Conservation (phyloP, 2,113 vertebrate species). For the Cercocebus atys region DNA sequence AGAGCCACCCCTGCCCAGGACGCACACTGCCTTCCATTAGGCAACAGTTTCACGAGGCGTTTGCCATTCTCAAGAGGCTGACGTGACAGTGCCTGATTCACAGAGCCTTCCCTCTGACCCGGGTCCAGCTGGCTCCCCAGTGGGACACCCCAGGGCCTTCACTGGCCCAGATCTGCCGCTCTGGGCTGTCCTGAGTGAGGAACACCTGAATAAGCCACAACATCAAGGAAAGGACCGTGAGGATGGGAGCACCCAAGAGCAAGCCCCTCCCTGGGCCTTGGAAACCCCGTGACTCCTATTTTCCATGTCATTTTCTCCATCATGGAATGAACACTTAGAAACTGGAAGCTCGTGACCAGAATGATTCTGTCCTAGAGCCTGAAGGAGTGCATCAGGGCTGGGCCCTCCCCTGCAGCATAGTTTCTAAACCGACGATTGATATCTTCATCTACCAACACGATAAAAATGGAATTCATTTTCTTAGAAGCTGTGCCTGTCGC, state of each 20-base stretch:
- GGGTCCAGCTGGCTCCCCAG: background rate
- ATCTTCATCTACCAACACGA: background rate
- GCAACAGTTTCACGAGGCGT: conserved; percentile 82
- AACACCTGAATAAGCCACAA: background rate
- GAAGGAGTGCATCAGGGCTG: background rate
- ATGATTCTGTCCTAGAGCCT: background rate
- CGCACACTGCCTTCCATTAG: conserved; percentile 76
- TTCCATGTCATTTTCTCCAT: background rate
- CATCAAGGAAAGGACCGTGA: background rate
- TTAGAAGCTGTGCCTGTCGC: background rate
- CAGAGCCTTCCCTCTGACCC: conserved; percentile 64
- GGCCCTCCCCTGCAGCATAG: accelerated
- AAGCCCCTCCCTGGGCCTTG: background rate
- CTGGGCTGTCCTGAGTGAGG: background rate
- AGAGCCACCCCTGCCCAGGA: conserved; percentile 71
- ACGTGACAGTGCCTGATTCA: conserved; percentile 75
- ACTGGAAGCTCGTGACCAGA: background rate
- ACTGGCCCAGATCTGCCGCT: background rate
- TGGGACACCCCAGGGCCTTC: background rate
- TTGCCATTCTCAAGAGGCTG: conserved; percentile 65
- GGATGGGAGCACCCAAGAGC: background rate
- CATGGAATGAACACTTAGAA: background rate
- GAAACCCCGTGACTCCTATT: background rate
- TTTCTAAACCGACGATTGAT: background rate
- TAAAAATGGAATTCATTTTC: background rate